These are phyloP conservation scores for Trichopria drosophilae DNA, from an alignment of 2,888 invertebrate genomes.

Conservation along the genomic window DNA sequence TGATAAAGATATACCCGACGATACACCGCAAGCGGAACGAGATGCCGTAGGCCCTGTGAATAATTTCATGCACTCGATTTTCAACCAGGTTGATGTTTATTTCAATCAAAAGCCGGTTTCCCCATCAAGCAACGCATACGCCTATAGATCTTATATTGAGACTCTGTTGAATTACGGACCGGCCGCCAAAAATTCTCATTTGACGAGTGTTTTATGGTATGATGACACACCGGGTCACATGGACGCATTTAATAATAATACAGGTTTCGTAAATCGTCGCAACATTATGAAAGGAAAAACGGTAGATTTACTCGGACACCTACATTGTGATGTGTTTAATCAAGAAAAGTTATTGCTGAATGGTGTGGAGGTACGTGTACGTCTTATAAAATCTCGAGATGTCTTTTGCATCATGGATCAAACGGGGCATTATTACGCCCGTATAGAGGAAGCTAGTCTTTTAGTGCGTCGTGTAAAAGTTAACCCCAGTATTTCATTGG, in stretches of 20 bases:
- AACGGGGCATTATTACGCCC: too few species aligned
- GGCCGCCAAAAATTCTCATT: slow-evolving; percentile 33
- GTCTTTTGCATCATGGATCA: slow-evolving; percentile 27
- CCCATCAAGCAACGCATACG: slow-evolving; percentile 35
- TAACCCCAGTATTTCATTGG: slow-evolving; percentile 37
- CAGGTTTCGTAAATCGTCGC: neutral
- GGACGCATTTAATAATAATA: too few species aligned
- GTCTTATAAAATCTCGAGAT: slow-evolving; percentile 30
- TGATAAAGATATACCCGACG: too few species aligned
- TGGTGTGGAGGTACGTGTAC: slow-evolving; percentile 33
- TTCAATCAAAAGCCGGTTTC: slow-evolving; percentile 41
- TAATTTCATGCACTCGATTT: too few species aligned
- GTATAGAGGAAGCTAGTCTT: too few species aligned
- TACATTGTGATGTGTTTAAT: slow-evolving; percentile 38
- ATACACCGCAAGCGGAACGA: too few species aligned
- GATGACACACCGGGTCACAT: slow-evolving; percentile 15
- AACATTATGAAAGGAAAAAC: slow-evolving; percentile 8
- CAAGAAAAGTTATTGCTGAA: slow-evolving; percentile 37
- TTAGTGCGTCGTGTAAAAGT: slow-evolving; percentile 36
- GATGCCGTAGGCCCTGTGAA: too few species aligned
- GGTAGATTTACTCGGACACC: slow-evolving; percentile 24
- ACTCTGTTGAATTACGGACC: slow-evolving; percentile 34
- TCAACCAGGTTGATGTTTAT: slow-evolving; percentile 38
- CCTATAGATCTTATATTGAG: slow-evolving; percentile 40
- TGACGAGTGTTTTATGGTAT: slow-evolving; percentile 27